Conservation (phyloP, 2,797 vertebrate genomes). For the Acanthornis magna region DNA sequence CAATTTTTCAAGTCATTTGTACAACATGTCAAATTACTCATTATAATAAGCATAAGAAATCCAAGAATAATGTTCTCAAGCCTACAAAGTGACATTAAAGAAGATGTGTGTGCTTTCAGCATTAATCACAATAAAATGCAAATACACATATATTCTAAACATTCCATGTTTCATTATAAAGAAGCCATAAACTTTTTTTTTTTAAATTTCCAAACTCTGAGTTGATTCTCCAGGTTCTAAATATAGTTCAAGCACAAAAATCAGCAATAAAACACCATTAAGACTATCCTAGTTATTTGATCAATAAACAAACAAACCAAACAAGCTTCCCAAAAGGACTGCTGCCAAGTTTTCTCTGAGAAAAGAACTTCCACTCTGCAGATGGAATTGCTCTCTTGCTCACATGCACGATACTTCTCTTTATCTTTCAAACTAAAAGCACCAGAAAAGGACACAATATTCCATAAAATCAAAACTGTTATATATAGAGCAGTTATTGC, state of each 20-base stretch:
- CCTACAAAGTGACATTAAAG: neutral
- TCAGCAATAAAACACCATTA: neutral
- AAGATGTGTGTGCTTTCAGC: neutral
- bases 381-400: neutral
- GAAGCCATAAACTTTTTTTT: neutral
- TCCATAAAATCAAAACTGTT: neutral
- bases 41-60: neutral
- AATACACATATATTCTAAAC: neutral
- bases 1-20: conserved; percentile 1
- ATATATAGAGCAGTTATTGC: neutral
- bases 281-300: neutral
- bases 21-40: neutral
- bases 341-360: neutral
- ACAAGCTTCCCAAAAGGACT: neutral
- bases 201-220: neutral
- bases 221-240: neutral
- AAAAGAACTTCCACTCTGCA: neutral
- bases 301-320: neutral
- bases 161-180: neutral
- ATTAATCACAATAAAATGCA: neutral
- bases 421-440: neutral
- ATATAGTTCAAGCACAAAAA: neutral
- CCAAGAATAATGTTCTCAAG: conserved; percentile 4
- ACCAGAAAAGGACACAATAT: neutral
- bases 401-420: neutral